phyloP scores from a whole-genome alignment of 2,113 vertebrate genomes.

The Centropus bengalensis region DNA sequence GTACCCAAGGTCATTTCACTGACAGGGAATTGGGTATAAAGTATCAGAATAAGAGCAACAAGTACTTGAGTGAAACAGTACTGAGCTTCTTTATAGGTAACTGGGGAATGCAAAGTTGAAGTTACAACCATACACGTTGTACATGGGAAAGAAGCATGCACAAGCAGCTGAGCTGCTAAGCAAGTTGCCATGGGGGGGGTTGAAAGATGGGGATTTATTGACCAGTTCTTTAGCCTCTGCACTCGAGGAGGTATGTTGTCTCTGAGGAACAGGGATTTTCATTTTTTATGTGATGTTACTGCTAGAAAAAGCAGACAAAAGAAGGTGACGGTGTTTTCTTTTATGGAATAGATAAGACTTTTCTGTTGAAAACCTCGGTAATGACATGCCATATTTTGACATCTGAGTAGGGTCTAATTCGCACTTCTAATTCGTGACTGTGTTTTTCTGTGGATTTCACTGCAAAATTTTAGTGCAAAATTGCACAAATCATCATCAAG shows the following conservation, averaged over 20 bases:
- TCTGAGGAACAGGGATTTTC: not conserved
- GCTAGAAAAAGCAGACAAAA: not conserved
- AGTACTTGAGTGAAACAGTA: not conserved
- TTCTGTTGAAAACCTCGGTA: not conserved
- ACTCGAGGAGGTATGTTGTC: not conserved
- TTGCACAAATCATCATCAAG: not conserved
- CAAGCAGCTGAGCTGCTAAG: not conserved
- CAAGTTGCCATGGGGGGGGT: not conserved
- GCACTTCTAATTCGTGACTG: not conserved
- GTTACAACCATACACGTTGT: not conserved
- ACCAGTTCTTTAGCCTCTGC: not conserved
- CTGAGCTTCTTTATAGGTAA: not conserved
- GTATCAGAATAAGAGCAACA: not conserved
- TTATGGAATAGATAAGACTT: not conserved
- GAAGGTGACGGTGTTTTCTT: not conserved
- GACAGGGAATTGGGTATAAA: not conserved
- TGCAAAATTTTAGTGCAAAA: not conserved
- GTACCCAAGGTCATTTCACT: not conserved
- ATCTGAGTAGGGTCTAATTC: not conserved
- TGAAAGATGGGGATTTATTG: not conserved
- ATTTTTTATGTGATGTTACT: not conserved
- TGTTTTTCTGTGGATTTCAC: not conserved
- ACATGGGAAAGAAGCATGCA: not conserved
- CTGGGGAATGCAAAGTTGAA: not conserved
- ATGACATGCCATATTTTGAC: fast-evolving